Percentiles rank a stretch among this genome's conserved stretches.
These are phyloP conservation scores for Aegypius monachus DNA, from an alignment of 2,113 vertebrate species.

Conservation along the genomic window DNA sequence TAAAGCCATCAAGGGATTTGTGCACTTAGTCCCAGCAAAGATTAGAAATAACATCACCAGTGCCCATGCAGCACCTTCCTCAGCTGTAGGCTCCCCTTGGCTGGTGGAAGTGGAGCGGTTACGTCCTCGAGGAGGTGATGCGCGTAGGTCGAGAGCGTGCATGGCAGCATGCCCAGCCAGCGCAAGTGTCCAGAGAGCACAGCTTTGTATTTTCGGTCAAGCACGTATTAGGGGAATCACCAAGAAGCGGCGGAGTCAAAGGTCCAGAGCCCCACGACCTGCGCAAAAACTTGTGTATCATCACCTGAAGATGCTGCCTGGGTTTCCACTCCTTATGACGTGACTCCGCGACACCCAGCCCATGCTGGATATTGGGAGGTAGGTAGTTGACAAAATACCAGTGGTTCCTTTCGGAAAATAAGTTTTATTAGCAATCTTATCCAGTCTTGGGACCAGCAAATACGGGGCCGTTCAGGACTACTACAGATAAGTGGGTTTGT, in stretches of 20 bases:
- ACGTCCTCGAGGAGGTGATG: neutral
- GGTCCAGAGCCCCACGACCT: neutral
- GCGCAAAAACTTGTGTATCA: neutral
- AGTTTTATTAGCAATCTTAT: neutral
- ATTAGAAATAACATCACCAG: neutral
- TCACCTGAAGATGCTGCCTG: neutral
- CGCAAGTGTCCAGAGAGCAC: neutral
- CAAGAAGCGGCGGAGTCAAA: neutral
- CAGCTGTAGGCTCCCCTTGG: neutral
- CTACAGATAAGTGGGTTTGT: neutral
- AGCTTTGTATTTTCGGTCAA: neutral
- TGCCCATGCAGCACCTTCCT: neutral
- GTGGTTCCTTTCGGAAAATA: neutral
- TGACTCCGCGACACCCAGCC: fast-evolving
- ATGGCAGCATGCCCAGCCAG: neutral
- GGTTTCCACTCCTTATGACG: fast-evolving
- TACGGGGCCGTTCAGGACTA: neutral
- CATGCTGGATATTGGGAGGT: neutral
- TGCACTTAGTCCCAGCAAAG: neutral
- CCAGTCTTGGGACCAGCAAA: neutral
- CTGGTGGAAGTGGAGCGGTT: neutral
- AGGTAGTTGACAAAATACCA: neutral
- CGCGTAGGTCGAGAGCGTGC: fast-evolving
- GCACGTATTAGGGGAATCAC: no score
- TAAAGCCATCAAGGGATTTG: neutral